Evolutionary conservation across 2,888 invertebrate species (phyloP), one percentile per base, ranked within the genome.

Genomic region (Tuta absoluta): DNA sequence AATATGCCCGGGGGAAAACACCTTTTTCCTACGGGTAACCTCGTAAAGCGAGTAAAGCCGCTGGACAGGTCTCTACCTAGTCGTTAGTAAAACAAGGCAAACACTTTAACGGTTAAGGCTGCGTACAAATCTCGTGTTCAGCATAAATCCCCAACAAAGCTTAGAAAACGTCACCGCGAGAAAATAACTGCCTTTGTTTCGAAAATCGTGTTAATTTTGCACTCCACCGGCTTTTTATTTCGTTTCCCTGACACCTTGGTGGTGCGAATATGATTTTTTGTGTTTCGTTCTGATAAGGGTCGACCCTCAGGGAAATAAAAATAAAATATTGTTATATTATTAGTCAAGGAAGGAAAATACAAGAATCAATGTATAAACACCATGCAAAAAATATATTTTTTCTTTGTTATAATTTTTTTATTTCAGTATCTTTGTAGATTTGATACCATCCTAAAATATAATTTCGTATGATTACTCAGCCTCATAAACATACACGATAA

Each of bases 231-330:
- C n/a, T 23, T 53, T 53, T 24, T 53, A 24, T 53, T 53, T 48
- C 48, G 12, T 53, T 53, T 53, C 24, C 23, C 51, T 53, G 51
- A 53, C 51, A 53, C 51, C 24, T 53, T 51, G 48, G 21, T 17
- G 51, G 23, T 23, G 23, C 11, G 21, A 53, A 53, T 11, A 23
- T 53, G 51, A 11, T 14, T 53, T 53, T 53, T 23, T 23, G 23
- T 53, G 28, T 28, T 28, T 28, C 17, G 51, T 53, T 53, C 12
- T 53, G 51, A 53, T 23, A 24, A 23, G 51, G 51, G 51, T 53
- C 24, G 3, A 23, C 3, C 51, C 51, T 24, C 3, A 21, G 51
- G 23, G 51, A 23, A 23, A 53, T 53, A 53, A 53, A 53, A 14
- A 48, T 33, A n/a, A 45, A 45, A 17, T 7, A 45, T n/a, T 3